Base-by-base conservation (phyloP, 2,113 vertebrate genomes). In the Sylvicapra grimmia region DNA sequence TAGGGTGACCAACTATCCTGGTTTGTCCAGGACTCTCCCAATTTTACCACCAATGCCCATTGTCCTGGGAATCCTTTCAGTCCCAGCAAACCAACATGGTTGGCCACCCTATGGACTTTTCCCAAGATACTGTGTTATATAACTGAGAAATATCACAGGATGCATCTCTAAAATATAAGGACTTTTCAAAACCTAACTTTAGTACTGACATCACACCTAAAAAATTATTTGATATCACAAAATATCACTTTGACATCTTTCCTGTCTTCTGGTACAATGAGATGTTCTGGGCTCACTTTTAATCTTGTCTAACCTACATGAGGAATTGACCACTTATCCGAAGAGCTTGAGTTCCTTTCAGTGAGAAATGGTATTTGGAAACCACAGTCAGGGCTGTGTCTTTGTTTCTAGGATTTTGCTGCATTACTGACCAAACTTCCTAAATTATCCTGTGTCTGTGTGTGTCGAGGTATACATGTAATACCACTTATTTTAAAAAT, bases 311-410 rank as follows among this genome's bases (percentile, higher is more conserved):
- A 84, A 36, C 11, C 47, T 44, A 40, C 36, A 21, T 11, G 18
- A 68, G 29, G 63, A 68, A 59, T 56, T 85, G 61, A 25, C 12
- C 14, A 36, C 15, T 77, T n/a, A 36, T 16, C 15, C 4, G 25
- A 82, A 49, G 63, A 77, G 19, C 58, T 40, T 33, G 31, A 29
- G 11, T 63, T 93, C 56, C 80, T 77, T 94, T 65, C 59, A 49
- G 29, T 53, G 11, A n/a, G 14, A 61, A 86, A 79, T 88, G 44
- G 51, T 77, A 29, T 84, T 87, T 87, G 77, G 61, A 84, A 94
- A 90, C 29, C 19, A 19, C 36, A 31, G 54, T 65, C 54, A 82
- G 33, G 9, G 68, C 18, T 88, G 8, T 49, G 53, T 89, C 21
- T 56, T 63, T 89, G 53, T 89, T 96, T 90, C 16, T 82, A 75